These are phyloP conservation scores for Leucoma salicis DNA, from an alignment of 2,888 invertebrate species.

Conservation along the genomic window DNA sequence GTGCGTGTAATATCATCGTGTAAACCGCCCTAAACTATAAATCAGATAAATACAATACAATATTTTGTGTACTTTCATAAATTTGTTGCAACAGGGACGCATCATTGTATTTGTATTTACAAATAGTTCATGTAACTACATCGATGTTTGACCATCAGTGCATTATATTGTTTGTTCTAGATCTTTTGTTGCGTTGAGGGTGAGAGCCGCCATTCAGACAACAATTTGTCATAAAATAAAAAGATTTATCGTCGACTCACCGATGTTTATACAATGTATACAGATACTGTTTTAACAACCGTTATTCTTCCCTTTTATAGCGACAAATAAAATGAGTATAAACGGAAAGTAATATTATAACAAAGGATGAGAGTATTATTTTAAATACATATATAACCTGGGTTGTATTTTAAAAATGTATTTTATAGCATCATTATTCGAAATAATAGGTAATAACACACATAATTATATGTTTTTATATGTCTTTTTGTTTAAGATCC, in stretches of 20 bases:
- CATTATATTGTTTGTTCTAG: conserved; percentile 77
- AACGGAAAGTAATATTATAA: conserved; percentile 70
- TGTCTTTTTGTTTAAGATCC: no score
- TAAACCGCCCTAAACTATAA: conserved; percentile 55
- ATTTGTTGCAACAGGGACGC: conserved; percentile 56
- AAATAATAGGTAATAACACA: conserved; percentile 41
- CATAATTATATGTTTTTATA: no score
- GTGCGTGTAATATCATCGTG: not conserved
- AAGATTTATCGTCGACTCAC: conserved; percentile 71
- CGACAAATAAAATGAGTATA: conserved; percentile 73
- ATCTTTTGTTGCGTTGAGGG: conserved; percentile 66
- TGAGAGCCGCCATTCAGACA: conserved; percentile 58
- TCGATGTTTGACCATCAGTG: conserved; percentile 67
- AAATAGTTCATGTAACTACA: conserved; percentile 59
- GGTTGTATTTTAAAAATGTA: conserved; percentile 45
- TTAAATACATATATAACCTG: conserved; percentile 53
- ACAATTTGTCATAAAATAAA: conserved; percentile 82
- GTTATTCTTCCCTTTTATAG: conserved; percentile 77
- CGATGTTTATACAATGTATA: conserved; percentile 61
- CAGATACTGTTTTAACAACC: conserved; percentile 68
- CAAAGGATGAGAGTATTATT: conserved; percentile 65
- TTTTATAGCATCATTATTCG: conserved; percentile 48
- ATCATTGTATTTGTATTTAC: conserved; percentile 70
- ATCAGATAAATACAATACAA: conserved; percentile 56
- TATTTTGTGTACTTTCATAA: conserved; percentile 66